Evolutionary conservation across 2,113 vertebrate species (phyloP).

Genomic region (Paedocypris sp.): DNA sequence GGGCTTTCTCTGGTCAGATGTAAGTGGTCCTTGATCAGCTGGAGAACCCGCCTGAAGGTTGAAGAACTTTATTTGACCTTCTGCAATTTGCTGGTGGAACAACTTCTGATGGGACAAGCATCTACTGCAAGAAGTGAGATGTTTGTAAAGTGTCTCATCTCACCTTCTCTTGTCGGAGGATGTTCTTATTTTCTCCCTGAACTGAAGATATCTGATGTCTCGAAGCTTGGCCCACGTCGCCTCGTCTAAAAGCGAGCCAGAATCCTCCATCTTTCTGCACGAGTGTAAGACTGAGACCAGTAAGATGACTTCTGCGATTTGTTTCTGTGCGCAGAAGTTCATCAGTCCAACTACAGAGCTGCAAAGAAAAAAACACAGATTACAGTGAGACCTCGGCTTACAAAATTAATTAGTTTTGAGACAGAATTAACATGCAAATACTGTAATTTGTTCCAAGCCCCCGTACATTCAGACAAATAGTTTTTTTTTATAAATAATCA

Average conservation of each 20-base stretch:
- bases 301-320: constrained; percentile 44
- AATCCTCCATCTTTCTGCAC: constrained; percentile 17
- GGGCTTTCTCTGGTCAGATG: constrained; percentile 25
- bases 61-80: too few species aligned
- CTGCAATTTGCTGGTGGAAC: too few species aligned
- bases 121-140: too few species aligned
- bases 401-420: too few species aligned
- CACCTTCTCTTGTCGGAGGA: constrained; percentile 37
- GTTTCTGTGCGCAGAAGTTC: not conserved
- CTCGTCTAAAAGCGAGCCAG: constrained; percentile 38
- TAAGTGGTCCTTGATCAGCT: constrained; percentile 25
- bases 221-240: constrained; percentile 42
- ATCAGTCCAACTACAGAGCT: constrained; percentile 48
- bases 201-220: rapidly evolving
- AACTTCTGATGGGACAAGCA: too few species aligned
- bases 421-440: too few species aligned
- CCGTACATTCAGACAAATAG: too few species aligned
- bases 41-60: constrained; percentile 40
- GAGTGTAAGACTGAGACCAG: constrained; percentile 51
- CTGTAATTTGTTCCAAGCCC: too few species aligned
- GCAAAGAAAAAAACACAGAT: too few species aligned
- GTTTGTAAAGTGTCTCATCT: not conserved
- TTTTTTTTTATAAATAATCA: too few species aligned
- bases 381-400: too few species aligned
- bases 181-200: constrained; percentile 24